Evolutionary conservation across 2,888 invertebrate species (phyloP).

Genomic region (Invenusta paracnida): DNA sequence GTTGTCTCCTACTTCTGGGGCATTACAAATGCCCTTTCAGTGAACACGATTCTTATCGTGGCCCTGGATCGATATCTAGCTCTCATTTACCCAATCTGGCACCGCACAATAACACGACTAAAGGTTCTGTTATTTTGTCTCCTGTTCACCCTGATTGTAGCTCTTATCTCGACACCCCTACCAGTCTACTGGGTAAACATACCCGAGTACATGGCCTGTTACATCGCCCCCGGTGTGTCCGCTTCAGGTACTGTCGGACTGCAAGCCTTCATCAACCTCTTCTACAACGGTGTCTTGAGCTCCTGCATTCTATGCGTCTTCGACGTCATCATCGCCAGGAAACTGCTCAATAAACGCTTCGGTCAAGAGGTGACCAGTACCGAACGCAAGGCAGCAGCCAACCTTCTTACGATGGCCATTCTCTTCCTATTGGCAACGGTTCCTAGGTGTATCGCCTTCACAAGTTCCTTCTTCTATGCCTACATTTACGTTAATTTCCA

Average conservation of each 20-base stretch:
- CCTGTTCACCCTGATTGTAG: not conserved
- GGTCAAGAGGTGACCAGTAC: not conserved
- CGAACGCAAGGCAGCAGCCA: not conserved
- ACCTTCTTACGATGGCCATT: not conserved
- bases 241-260: not conserved
- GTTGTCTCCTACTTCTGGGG: not conserved
- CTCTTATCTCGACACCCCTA: not conserved
- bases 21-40: not conserved
- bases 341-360: not conserved
- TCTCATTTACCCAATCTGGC: not conserved
- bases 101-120: not conserved
- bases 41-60: not conserved
- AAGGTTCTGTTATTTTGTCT: not conserved
- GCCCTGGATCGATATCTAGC: not conserved
- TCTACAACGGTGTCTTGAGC: not conserved
- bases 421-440: not conserved
- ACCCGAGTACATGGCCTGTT: not conserved
- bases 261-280: not conserved
- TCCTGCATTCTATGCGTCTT: not conserved
- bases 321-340: not conserved
- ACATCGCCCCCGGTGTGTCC: not conserved
- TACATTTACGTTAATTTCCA: not conserved
- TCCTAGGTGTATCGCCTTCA: not conserved
- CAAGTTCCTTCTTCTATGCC: not conserved
- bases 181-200: conserved; percentile 1